These are phyloP conservation scores for Brienomyrus brachyistius DNA, from an alignment of 2,113 vertebrate genomes.

Conservation along the genomic window DNA sequence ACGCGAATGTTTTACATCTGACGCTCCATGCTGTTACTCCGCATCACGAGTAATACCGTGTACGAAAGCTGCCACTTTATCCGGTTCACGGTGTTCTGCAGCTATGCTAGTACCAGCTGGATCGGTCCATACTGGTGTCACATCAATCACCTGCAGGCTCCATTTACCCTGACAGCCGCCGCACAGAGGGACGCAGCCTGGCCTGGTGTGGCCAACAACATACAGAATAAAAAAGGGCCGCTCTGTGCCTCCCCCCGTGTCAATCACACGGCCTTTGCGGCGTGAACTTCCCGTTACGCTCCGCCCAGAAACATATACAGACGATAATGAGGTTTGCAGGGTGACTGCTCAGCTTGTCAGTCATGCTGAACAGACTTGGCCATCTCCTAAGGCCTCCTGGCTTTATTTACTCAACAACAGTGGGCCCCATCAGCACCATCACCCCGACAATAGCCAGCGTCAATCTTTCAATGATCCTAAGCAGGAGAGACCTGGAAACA, in stretches of 20 bases:
- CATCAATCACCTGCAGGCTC: background rate
- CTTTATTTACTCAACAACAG: background rate
- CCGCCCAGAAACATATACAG: constrained; percentile 20
- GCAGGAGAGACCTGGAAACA: background rate
- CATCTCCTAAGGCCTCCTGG: background rate
- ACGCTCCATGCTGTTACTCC: background rate
- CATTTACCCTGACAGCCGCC: background rate
- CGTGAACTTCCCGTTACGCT: constrained; percentile 28
- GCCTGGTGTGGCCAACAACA: background rate
- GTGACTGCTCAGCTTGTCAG: constrained; percentile 31
- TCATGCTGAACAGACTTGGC: constrained; percentile 25
- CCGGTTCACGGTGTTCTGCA: too few relatives aligned
- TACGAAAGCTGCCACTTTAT: background rate
- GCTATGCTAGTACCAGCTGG: background rate
- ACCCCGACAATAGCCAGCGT: background rate
- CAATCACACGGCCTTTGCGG: constrained; percentile 12
- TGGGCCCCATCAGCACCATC: background rate
- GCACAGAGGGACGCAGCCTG: constrained; percentile 13
- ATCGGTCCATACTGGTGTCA: background rate
- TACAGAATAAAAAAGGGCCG: background rate
- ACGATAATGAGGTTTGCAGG: constrained; percentile 31
- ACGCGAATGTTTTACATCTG: background rate
- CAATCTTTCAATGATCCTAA: background rate
- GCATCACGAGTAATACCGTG: background rate
- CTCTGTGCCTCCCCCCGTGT: background rate